These are phyloP conservation scores for pig (Sus scrofa) DNA, from an alignment of 2,113 vertebrate species.

Conservation along the genomic window T2T-Sscrofa CM000826.6:59866001-59866500, in stretches of 20 bases:
- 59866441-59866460: background rate
- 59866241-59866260: background rate
- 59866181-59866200: background rate
- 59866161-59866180: background rate
- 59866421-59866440: background rate
- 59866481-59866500: background rate
- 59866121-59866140: background rate
- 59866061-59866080: background rate
- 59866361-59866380: background rate
- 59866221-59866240: background rate
- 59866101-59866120: background rate
- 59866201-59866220: too few species aligned
- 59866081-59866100: background rate
- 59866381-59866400: background rate
- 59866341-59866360: background rate
- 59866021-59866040: background rate
- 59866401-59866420: background rate
- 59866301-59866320: background rate
- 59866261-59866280: background rate
- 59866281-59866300: background rate
- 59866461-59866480: background rate
- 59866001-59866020: background rate
- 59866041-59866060: background rate
- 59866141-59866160: background rate
- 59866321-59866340: background rate